Evolutionary conservation across 2,888 invertebrate species (phyloP), one percentile per base, ranked within the genome.

Genomic region (Doris montereyensis): DNA sequence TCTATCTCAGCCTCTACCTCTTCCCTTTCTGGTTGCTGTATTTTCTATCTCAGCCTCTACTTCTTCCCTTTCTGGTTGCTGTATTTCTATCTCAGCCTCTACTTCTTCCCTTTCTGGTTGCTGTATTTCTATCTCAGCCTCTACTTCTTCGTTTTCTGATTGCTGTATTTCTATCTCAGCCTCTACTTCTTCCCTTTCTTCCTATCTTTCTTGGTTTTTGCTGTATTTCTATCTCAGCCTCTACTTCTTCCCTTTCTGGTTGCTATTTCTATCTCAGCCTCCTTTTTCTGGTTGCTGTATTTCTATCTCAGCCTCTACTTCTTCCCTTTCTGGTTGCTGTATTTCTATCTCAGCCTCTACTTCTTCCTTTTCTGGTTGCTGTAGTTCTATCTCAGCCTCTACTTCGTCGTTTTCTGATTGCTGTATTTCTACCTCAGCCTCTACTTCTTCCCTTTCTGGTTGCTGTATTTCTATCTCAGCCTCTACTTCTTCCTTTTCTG

Each of bases 191-290:
- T 71, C 73, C 13, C 52, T 35, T 77, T 62, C 52, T 52, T 35
- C n/a, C n/a, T n/a, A n/a, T n/a, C n/a, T n/a, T n/a, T n/a, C n/a
- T n/a, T n/a, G n/a, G n/a, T n/a, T n/a, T 34, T 65, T 76, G 67
- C 34, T 57, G 30, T 60, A 76, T 32, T 13, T 24, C 32, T 10
- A 74, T 28, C 62, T 57, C 78, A 58, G 78, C 87, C 86, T 94
- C 93, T 84, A 94, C 94, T 67, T 93, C 92, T 89, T 94, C 94
- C 74, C 95, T 90, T 28, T 73, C 26, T 5, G 81, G 79, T 57
- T 74, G n/a, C 78, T 21, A 68, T 41, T 0, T 67, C 76, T n/a
- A 21, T n/a, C 30, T 67, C 57, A 52, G 52, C 68, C 32, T 57
- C 76, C 26, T 41, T 57, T 32, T 30, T 80, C 80, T 13, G 32